Evolutionary conservation across 64 coral and sea anemone species (phyloP).

Genomic region (Montipora sp.): DNA sequence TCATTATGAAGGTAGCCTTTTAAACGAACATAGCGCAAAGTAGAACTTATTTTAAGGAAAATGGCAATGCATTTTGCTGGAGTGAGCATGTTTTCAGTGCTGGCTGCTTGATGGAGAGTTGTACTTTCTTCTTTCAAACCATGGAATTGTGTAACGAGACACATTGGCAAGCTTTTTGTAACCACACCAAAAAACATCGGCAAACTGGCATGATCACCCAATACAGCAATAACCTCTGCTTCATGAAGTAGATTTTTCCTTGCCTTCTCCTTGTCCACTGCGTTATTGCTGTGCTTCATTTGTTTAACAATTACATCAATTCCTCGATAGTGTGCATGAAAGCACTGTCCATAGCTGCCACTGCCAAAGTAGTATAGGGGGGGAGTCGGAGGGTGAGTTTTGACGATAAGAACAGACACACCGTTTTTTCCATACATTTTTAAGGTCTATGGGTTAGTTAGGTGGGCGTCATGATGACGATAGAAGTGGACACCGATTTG

Average conservation of each 20-base stretch:
- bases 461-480: no score
- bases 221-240: constrained; percentile 13
- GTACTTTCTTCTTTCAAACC: constrained; percentile 19
- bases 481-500: no score
- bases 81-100: constrained; percentile 18
- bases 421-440: no score
- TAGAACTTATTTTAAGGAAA: constrained; percentile 38
- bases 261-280: constrained; percentile 2
- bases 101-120: constrained; percentile 42
- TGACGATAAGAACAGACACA: no score
- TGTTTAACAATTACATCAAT: constrained; percentile 32
- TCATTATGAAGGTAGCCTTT: constrained; percentile 46
- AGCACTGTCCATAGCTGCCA: constrained; percentile 43
- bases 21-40: constrained; percentile 9
- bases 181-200: constrained; percentile 35
- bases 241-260: constrained; percentile 45
- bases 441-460: no score
- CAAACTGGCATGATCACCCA: constrained; percentile 27
- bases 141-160: constrained; percentile 22
- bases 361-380: constrained; percentile 59
- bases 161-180: constrained; percentile 31
- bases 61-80: background rate
- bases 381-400: no score
- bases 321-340: constrained; percentile 14
- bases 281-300: constrained; percentile 26